Percentiles rank a stretch among this genome's conserved stretches.
phyloP scores from a whole-genome alignment of 2,113 vertebrate species.

The Cisticola juncidis region DNA sequence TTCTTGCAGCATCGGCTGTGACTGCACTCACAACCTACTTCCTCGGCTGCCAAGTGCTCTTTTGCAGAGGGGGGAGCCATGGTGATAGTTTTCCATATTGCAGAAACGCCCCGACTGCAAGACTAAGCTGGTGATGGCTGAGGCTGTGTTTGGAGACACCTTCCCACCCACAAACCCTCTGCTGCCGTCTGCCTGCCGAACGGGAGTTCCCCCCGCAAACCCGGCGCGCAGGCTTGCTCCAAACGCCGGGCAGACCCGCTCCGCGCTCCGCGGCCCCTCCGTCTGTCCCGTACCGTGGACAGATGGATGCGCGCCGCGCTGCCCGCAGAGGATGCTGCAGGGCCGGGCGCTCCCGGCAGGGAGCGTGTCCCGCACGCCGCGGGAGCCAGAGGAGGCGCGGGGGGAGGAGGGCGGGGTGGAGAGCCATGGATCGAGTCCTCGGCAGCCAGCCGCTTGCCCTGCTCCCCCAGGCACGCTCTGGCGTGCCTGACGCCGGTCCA shows the following conservation, averaged over 20 bases:
- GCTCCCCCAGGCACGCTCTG: neutral
- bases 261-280: fast-evolving
- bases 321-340: neutral
- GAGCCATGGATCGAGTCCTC: neutral
- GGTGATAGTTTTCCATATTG: neutral
- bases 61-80: neutral
- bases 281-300: fast-evolving
- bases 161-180: slow-evolving; percentile 52
- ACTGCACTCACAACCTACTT: neutral
- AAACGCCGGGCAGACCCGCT: neutral
- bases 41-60: neutral
- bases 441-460: neutral
- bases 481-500: neutral
- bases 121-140: slow-evolving; percentile 21
- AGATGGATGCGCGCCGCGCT: fast-evolving
- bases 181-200: neutral
- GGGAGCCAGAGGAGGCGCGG: neutral
- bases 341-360: neutral
- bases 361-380: neutral
- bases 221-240: neutral
- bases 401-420: neutral
- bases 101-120: slow-evolving; percentile 27
- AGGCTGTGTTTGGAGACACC: slow-evolving; percentile 28
- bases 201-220: neutral
- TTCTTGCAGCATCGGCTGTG: neutral